Percentiles rank a stretch among this genome's conserved stretches.
Conservation (phyloP, 2,113 vertebrate species). For the Alces alces region DNA sequence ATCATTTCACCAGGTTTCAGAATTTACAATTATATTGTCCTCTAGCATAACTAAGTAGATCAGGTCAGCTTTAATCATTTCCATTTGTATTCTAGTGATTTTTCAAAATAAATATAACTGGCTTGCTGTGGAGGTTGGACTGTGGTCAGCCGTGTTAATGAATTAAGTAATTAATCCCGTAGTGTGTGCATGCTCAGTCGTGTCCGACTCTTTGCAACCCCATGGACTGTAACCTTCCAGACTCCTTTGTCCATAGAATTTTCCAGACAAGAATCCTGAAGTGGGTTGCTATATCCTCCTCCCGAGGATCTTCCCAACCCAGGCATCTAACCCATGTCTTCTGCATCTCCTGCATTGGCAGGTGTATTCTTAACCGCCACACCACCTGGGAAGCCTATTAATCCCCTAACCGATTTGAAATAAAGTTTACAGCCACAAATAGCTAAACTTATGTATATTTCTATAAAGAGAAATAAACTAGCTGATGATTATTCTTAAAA, state of each 20-base stretch:
- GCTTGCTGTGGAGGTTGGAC: not conserved
- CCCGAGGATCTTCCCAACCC: not conserved
- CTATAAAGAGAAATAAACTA: not conserved
- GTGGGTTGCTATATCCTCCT: not conserved
- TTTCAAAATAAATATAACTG: not conserved
- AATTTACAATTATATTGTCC: not conserved
- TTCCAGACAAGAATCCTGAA: not conserved
- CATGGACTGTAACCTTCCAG: not conserved
- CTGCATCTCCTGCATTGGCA: not conserved
- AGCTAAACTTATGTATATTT: not conserved
- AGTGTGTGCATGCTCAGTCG: not conserved
- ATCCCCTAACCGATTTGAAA: not conserved
- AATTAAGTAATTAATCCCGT: not conserved
- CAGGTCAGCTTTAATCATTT: not conserved
- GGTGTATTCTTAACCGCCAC: not conserved
- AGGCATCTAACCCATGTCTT: not conserved
- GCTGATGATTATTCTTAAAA: conserved; percentile 1
- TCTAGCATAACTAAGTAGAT: conserved; percentile 12
- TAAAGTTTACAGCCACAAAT: conserved; percentile 17
- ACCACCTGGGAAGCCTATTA: not conserved
- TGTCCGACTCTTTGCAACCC: not conserved
- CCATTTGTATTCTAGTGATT: not conserved
- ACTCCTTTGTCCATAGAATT: not conserved
- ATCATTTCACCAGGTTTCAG: not conserved
- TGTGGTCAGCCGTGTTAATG: not conserved